Percentiles rank a stretch among this genome's conserved stretches.
phyloP scores from a whole-genome alignment of 2,797 vertebrate genomes.

The Scleropages formosus region DNA sequence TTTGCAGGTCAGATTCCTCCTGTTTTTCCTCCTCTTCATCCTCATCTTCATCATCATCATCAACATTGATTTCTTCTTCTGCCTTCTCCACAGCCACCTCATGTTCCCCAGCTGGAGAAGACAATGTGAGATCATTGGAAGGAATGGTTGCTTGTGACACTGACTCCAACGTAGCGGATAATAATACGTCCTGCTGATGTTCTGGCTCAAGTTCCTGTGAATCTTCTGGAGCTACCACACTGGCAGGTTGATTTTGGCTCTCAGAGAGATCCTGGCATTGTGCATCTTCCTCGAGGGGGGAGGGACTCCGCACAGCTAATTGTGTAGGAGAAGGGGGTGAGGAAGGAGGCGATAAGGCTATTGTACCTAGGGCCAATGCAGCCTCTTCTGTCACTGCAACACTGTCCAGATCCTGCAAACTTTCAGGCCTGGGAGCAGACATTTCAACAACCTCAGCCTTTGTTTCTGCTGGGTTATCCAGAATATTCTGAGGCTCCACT shows the following conservation, averaged over 20 bases:
- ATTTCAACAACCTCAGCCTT: background rate
- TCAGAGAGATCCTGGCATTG: background rate
- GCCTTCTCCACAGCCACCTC: constrained; percentile 74
- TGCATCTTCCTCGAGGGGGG: background rate
- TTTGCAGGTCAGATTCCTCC: constrained; percentile 51
- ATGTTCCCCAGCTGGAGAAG: constrained; percentile 57
- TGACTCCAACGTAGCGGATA: constrained; percentile 33
- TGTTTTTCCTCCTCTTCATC: constrained; percentile 65
- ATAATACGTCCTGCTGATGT: constrained; percentile 46
- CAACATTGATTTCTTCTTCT: constrained; percentile 75
- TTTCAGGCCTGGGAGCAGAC: background rate
- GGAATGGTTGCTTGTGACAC: constrained; percentile 41
- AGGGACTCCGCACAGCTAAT: constrained; percentile 36
- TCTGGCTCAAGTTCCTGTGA: constrained; percentile 33
- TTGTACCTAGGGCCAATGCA: constrained; percentile 64
- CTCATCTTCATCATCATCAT: constrained; percentile 62
- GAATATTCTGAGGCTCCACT: background rate
- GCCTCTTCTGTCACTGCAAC: constrained; percentile 48
- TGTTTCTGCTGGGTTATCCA: background rate
- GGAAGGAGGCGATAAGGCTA: constrained; percentile 72
- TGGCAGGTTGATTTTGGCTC: constrained; percentile 37
- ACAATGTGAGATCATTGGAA: constrained; percentile 47
- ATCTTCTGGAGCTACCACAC: constrained; percentile 4
- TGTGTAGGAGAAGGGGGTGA: constrained; percentile 58
- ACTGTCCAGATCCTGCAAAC: constrained; percentile 44